Conservation (phyloP, 2,888 invertebrate genomes). For the Euphydryas editha region DNA sequence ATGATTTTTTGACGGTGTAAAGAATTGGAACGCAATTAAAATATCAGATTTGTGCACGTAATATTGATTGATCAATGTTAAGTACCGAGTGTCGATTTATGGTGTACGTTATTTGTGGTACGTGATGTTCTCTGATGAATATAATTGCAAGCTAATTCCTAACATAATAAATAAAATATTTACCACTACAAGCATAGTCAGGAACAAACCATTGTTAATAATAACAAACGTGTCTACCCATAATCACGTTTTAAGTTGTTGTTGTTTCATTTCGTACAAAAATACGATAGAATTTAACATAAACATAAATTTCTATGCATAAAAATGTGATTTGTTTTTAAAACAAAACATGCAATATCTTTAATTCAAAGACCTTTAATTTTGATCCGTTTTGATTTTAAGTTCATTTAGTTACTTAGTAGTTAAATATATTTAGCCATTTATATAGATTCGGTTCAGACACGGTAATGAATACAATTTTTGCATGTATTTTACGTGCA, state of each 20-base stretch:
- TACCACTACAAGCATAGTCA: not conserved
- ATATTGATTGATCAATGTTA: too few species aligned
- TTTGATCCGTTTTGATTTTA: not conserved
- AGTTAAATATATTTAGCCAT: not conserved
- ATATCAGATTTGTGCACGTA: too few species aligned
- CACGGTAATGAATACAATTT: too few species aligned
- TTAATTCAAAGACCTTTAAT: not conserved
- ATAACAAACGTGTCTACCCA: not conserved
- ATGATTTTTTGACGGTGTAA: too few species aligned
- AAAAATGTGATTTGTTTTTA: not conserved
- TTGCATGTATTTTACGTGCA: too few species aligned
- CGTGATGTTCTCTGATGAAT: too few species aligned
- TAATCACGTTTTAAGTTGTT: not conserved
- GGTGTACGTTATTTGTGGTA: too few species aligned
- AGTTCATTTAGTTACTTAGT: not conserved
- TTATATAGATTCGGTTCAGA: too few species aligned
- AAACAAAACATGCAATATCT: not conserved
- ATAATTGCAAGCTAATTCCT: too few species aligned
- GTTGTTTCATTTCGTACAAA: not conserved
- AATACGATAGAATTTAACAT: not conserved
- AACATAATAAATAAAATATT: too few species aligned
- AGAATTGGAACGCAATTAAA: too few species aligned
- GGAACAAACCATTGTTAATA: not conserved
- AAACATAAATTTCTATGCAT: not conserved
- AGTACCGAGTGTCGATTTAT: too few species aligned